phyloP scores from a whole-genome alignment of 2,797 vertebrate species.

The Uromys caudimaculatus region DNA sequence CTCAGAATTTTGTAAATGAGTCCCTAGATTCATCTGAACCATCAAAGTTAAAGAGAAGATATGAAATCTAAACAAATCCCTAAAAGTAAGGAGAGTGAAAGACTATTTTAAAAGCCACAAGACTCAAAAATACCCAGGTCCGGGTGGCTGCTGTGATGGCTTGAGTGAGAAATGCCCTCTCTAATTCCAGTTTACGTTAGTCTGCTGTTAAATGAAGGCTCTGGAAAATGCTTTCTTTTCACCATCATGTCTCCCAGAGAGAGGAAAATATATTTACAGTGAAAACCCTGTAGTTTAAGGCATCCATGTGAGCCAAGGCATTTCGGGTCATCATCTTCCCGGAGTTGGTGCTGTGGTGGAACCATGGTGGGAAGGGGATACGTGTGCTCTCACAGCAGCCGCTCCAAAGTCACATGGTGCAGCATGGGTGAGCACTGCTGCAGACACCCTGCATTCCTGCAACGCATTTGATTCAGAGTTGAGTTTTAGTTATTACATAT shows the following conservation, averaged over 20 bases:
- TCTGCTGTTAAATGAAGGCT: neutral
- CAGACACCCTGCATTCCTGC: neutral
- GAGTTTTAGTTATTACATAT: neutral
- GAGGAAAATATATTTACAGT: neutral
- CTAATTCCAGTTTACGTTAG: neutral
- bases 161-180: neutral
- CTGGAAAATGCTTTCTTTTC: neutral
- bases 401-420: rapidly evolving
- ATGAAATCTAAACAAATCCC: neutral
- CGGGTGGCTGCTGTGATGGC: neutral
- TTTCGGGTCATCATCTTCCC: neutral
- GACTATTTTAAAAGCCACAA: neutral
- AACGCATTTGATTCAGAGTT: neutral
- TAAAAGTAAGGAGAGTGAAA: neutral
- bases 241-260: neutral
- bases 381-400: neutral
- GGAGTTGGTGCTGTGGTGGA: neutral
- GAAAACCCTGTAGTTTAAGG: neutral
- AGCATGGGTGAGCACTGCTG: neutral
- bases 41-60: neutral
- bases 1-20: neutral
- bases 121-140: neutral
- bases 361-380: too few species aligned
- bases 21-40: neutral
- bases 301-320: neutral